Evolutionary conservation across 2,113 vertebrate species (phyloP).

Genomic region (Dasyurus viverrinus): DNA sequence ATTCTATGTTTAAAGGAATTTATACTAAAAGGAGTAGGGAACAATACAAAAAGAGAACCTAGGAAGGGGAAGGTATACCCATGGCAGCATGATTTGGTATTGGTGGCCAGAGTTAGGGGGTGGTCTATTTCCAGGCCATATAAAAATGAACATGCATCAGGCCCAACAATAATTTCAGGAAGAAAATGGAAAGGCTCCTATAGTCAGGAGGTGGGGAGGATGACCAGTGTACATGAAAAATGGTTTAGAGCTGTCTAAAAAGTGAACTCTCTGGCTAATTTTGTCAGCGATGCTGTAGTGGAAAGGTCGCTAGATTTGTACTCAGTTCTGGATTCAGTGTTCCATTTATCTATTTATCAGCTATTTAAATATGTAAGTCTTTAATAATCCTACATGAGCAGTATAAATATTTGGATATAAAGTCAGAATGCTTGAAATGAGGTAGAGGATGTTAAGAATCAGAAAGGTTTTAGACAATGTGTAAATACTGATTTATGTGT

Average conservation of each 20-base stretch:
- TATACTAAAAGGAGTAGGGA: background rate
- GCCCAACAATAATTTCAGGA: background rate
- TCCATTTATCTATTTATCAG: background rate
- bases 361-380: background rate
- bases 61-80: background rate
- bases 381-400: background rate
- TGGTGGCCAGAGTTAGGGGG: background rate
- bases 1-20: background rate
- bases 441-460: background rate
- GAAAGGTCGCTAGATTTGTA: background rate
- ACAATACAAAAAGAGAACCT: background rate
- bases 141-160: background rate
- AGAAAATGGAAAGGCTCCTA: background rate
- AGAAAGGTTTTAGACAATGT: background rate
- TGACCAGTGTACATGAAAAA: background rate
- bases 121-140: background rate
- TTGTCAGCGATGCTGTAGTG: background rate
- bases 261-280: background rate
- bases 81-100: background rate
- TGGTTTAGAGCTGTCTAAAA: background rate
- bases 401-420: background rate
- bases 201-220: background rate
- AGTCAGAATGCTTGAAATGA: background rate
- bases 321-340: background rate
- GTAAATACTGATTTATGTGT: background rate